phyloP scores from a whole-genome alignment of 1,140 invertebrate genomes.

The Goniozus legneri region DNA sequence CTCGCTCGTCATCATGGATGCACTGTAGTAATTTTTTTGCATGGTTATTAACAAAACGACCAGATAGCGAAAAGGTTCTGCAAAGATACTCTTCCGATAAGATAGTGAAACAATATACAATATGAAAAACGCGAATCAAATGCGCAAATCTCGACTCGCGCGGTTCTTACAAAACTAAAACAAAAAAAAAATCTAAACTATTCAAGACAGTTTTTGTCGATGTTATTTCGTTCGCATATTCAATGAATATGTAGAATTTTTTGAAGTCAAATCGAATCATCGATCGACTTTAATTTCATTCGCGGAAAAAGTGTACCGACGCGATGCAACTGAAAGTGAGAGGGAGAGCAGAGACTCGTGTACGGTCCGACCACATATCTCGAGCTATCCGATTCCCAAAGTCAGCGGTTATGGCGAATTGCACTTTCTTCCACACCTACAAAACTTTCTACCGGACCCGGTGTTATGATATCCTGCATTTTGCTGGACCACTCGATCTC shows the following conservation, averaged over 20 bases:
- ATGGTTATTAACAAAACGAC: too few species aligned
- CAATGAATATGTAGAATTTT: not conserved
- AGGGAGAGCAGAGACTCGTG: not conserved
- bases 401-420: not conserved
- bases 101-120: not conserved
- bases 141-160: not conserved
- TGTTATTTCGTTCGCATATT: not conserved
- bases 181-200: not conserved
- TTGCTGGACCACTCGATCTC: too few species aligned
- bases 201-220: not conserved
- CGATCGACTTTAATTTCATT: too few species aligned
- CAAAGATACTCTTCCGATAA: not conserved
- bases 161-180: not conserved
- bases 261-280: too few species aligned
- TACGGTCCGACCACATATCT: not conserved
- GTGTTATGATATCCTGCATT: too few species aligned
- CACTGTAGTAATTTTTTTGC: too few species aligned
- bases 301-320: too few species aligned
- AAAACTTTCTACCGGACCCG: too few species aligned
- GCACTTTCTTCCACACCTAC: not conserved
- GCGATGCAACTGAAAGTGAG: not conserved
- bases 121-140: not conserved
- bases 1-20: too few species aligned
- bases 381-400: not conserved
- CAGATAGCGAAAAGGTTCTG: too few species aligned